Percentiles rank a stretch among this genome's conserved stretches.
These are phyloP conservation scores for Lepidonotus clava DNA, from an alignment of 2,888 invertebrate species.

Conservation along the genomic window DNA sequence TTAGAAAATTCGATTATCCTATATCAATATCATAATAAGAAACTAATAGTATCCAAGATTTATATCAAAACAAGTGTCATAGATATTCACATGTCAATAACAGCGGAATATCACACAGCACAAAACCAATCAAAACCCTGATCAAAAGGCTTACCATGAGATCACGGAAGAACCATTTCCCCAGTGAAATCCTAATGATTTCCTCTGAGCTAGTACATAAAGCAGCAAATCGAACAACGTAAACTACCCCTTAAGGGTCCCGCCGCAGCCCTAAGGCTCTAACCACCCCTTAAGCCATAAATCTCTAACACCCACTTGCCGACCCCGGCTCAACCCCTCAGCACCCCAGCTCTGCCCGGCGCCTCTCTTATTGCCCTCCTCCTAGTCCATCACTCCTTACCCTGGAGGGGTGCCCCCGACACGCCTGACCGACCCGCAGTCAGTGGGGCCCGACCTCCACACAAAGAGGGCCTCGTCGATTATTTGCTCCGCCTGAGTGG, in stretches of 20 bases:
- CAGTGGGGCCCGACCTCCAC: not conserved
- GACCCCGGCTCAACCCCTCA: constrained; percentile 1
- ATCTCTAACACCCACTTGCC: not conserved
- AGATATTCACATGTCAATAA: no score
- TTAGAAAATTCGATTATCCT: no score
- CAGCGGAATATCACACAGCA: no score
- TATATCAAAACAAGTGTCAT: no score
- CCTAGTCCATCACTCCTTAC: not conserved
- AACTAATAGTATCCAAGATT: no score
- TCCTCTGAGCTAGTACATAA: no score
- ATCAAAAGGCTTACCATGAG: no score
- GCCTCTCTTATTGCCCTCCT: not conserved
- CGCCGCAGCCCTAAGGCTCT: not conserved
- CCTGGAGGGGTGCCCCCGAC: not conserved
- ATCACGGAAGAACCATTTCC: no score
- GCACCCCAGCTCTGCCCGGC: not conserved
- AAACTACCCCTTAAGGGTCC: not conserved
- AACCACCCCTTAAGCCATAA: not conserved
- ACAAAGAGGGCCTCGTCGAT: not conserved
- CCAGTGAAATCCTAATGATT: no score
- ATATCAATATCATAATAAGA: no score
- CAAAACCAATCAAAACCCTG: no score
- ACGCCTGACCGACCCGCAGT: not conserved
- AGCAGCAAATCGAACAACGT: not conserved
- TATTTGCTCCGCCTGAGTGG: not conserved